phyloP scores from a whole-genome alignment of 1,140 invertebrate species.

The Drosophila novamexicana region DNA sequence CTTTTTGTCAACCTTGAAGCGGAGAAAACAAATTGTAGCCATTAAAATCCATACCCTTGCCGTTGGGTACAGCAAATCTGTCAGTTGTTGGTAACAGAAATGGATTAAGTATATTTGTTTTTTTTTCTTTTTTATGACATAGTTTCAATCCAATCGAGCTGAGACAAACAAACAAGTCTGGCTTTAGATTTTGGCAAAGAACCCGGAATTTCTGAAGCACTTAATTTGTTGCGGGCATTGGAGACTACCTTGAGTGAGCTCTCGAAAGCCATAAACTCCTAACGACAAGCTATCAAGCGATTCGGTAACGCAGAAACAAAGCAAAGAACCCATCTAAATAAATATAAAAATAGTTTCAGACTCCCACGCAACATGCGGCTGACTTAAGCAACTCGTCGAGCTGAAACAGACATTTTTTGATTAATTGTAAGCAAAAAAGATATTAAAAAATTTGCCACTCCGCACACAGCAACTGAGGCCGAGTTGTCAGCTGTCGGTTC shows the following conservation, averaged over 20 bases:
- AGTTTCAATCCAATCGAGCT: conserved; percentile 33
- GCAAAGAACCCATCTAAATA: conserved; percentile 46
- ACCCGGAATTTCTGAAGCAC: conserved; percentile 74
- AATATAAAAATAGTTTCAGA: conserved; percentile 35
- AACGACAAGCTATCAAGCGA: conserved; percentile 38
- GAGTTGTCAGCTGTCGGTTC: conserved; percentile 36
- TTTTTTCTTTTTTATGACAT: conserved; percentile 8
- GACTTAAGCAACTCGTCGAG: conserved; percentile 4
- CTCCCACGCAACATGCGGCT: conserved; percentile 31
- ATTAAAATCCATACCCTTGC: conserved; percentile 29
- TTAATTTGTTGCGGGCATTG: conserved; percentile 49
- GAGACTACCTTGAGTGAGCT: conserved; percentile 61
- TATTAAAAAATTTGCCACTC: conserved; percentile 22
- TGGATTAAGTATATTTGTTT: background rate
- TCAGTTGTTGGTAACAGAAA: background rate
- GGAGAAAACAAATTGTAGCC: conserved; percentile 36
- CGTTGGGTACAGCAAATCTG: background rate
- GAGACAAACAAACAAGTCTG: conserved; percentile 35
- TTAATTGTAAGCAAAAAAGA: conserved; percentile 38
- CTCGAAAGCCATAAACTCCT: conserved; percentile 64
- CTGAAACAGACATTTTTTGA: conserved; percentile 31
- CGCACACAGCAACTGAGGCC: conserved; percentile 12
- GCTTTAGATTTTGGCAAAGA: conserved; percentile 28
- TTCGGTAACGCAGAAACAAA: conserved; percentile 26
- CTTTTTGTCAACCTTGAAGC: conserved; percentile 34